These are phyloP conservation scores for Cinclus cinclus DNA, from an alignment of 2,113 vertebrate genomes.

Conservation along the genomic window DNA sequence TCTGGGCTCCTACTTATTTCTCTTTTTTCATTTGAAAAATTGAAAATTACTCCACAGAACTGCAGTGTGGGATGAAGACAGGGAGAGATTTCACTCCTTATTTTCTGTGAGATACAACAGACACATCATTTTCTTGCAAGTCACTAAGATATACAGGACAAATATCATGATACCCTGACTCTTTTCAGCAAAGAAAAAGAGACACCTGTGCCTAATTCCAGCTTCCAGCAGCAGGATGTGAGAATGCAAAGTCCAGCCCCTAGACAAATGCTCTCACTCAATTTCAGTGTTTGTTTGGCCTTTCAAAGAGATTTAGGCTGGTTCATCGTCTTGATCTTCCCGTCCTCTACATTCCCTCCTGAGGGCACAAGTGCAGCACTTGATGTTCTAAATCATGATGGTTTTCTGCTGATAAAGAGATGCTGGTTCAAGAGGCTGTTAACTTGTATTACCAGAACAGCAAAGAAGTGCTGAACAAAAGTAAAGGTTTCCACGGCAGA, in stretches of 20 bases:
- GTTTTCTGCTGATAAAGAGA: slow-evolving; percentile 26
- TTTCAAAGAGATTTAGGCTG: background rate
- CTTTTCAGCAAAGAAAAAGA: background rate
- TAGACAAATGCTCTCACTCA: background rate
- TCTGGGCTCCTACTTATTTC: background rate
- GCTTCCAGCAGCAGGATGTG: background rate
- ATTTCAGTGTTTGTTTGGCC: background rate
- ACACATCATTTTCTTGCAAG: background rate
- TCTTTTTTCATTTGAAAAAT: background rate
- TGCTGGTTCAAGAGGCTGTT: background rate
- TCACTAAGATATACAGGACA: background rate
- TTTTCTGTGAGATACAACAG: background rate
- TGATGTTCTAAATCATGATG: background rate
- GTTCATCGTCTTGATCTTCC: slow-evolving; percentile 22
- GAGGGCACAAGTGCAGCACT: slow-evolving; percentile 18
- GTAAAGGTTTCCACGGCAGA: background rate
- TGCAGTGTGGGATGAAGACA: background rate
- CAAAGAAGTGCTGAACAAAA: background rate
- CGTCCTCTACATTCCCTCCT: background rate
- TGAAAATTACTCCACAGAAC: background rate
- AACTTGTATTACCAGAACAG: background rate
- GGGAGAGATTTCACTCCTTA: background rate
- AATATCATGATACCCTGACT: background rate
- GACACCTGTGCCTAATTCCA: background rate
- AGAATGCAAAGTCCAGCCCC: background rate